phyloP scores from a whole-genome alignment of 2,888 invertebrate species.

The Sympetrum striolatum region DNA sequence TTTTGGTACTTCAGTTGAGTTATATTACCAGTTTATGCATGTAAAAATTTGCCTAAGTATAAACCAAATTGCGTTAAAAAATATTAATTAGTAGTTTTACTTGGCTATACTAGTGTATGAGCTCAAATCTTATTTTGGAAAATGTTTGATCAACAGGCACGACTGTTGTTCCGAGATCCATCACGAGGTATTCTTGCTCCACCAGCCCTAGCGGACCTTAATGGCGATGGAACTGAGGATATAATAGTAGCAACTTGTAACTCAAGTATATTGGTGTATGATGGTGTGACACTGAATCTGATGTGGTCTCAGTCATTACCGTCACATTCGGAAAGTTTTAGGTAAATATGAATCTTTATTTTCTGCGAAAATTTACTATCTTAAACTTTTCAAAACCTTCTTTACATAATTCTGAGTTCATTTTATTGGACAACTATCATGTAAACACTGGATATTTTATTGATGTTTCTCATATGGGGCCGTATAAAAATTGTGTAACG shows the following conservation, averaged over 20 bases:
- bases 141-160: neutral
- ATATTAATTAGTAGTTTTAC: too few species aligned
- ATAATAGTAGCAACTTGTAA: constrained; percentile 77
- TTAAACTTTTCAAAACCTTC: too few species aligned
- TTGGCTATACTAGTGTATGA: too few species aligned
- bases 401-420: too few species aligned
- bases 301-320: constrained; percentile 78
- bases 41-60: too few species aligned
- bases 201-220: constrained; percentile 73
- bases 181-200: constrained; percentile 54
- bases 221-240: constrained; percentile 73
- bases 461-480: too few species aligned
- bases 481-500: too few species aligned
- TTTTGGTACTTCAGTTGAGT: too few species aligned
- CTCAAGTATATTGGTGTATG: constrained; percentile 73
- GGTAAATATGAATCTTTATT: constrained; percentile 53
- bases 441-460: too few species aligned
- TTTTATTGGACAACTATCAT: too few species aligned
- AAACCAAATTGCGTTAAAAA: too few species aligned
- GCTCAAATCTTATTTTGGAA: neutral
- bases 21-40: too few species aligned
- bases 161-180: constrained; percentile 47
- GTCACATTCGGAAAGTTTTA: constrained; percentile 69
- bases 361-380: constrained; percentile 14
- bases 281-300: constrained; percentile 70